Conservation (phyloP, 2,888 invertebrate genomes). For the Tenthredo scrophulariae region DNA sequence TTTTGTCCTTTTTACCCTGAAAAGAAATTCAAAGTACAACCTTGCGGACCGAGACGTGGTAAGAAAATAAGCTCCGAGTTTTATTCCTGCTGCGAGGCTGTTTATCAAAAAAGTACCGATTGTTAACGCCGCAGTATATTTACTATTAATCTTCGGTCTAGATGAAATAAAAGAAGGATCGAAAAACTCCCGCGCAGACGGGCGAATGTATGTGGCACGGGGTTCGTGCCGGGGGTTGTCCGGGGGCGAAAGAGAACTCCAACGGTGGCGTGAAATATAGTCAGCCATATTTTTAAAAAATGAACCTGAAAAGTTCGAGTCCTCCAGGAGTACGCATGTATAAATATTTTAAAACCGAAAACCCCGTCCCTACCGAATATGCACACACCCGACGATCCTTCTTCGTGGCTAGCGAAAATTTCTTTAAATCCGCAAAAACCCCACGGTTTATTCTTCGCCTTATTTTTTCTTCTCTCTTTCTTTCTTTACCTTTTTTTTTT, state of each 20-base stretch:
- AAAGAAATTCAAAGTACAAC: neutral
- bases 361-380: neutral
- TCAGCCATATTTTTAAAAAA: constrained; percentile 40
- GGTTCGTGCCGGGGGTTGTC: neutral
- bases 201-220: constrained; percentile 6
- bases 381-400: neutral
- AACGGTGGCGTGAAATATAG: constrained; percentile 47
- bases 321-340: constrained; percentile 31
- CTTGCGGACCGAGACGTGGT: neutral
- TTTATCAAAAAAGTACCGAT: constrained; percentile 6
- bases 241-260: neutral
- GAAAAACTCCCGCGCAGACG: constrained; percentile 1
- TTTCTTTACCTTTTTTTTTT: neutral
- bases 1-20: neutral
- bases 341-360: constrained; percentile 45
- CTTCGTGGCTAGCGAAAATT: neutral
- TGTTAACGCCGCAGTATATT: constrained; percentile 30
- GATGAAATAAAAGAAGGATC: constrained; percentile 19
- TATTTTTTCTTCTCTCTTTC: neutral
- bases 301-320: constrained; percentile 32
- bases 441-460: neutral
- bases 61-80: neutral
- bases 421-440: neutral
- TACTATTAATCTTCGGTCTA: constrained; percentile 31
- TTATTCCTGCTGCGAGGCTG: neutral